Evolutionary conservation across 2,888 invertebrate species (phyloP).

Genomic region (Elmis aenea): DNA sequence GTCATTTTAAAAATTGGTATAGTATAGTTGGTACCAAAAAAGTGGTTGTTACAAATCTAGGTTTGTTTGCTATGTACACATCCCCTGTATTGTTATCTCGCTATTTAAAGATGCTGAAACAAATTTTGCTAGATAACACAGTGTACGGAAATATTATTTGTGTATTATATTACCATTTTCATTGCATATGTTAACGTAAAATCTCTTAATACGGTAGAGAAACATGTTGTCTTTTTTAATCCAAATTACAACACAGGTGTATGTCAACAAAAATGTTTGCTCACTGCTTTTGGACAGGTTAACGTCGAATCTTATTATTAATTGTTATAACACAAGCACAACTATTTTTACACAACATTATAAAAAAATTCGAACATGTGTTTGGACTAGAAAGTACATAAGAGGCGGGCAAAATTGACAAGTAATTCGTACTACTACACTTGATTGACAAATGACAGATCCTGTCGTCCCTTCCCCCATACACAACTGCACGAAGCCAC

Average conservation of each 20-base stretch:
- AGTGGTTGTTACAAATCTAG: slow-evolving; percentile 8
- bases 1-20: slow-evolving; percentile 26
- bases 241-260: slow-evolving; percentile 37
- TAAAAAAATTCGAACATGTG: slow-evolving; percentile 26
- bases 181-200: slow-evolving; percentile 19
- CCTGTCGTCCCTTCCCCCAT: too few relatives aligned
- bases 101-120: slow-evolving; percentile 25
- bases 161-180: slow-evolving; percentile 19
- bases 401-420: slow-evolving; percentile 22
- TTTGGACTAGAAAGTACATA: slow-evolving; percentile 20
- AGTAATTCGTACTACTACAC: slow-evolving; percentile 17
- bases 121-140: slow-evolving; percentile 18
- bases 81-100: slow-evolving; percentile 22
- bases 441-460: slow-evolving; percentile 32
- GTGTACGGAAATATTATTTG: slow-evolving; percentile 10
- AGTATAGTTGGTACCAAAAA: too few relatives aligned
- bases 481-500: too few relatives aligned
- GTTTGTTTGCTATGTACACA: slow-evolving; percentile 26
- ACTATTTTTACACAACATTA: slow-evolving; percentile 2
- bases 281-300: slow-evolving; percentile 29
- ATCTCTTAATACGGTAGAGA: slow-evolving; percentile 27
- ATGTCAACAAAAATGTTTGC: slow-evolving; percentile 39
- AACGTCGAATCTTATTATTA: slow-evolving; percentile 19
- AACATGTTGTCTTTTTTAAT: slow-evolving; percentile 40
- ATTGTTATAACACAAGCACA: slow-evolving; percentile 4